Evolutionary conservation across 2,797 vertebrate species (phyloP).

Genomic region (Thaleichthys pacificus): DNA sequence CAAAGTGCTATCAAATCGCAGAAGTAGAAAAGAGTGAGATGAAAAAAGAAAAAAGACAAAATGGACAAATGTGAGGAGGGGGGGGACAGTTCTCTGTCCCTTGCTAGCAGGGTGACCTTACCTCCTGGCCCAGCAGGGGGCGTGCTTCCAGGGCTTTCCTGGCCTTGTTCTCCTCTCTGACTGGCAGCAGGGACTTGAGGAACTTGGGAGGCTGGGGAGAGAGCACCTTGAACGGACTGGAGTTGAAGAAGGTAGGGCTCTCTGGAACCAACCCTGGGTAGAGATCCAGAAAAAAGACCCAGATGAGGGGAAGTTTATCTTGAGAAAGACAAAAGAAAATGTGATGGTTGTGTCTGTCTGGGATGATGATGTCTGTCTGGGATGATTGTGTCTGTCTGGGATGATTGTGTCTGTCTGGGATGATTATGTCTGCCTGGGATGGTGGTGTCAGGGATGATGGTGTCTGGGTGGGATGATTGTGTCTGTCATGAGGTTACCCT

Average conservation of each 20-base stretch:
- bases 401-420: no score
- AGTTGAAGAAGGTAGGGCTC: slow-evolving; percentile 82
- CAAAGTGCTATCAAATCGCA: slow-evolving; percentile 10
- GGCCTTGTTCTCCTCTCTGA: slow-evolving; percentile 90
- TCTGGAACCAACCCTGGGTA: slow-evolving; percentile 78
- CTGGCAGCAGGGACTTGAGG: slow-evolving; percentile 94
- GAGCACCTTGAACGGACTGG: slow-evolving; percentile 92
- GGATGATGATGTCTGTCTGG: no score
- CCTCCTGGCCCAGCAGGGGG: slow-evolving; percentile 93
- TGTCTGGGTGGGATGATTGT: neutral
- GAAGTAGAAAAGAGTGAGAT: slow-evolving; percentile 5
- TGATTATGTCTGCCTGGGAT: no score
- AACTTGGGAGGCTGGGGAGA: slow-evolving; percentile 95
- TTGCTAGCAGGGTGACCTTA: slow-evolving; percentile 53
- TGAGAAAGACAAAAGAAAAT: no score
- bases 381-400: no score
- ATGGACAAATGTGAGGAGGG: slow-evolving; percentile 8
- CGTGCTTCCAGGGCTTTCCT: slow-evolving; percentile 84
- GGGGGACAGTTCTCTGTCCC: neutral
- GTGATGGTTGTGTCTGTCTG: no score
- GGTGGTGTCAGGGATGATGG: no score
- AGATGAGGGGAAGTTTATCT: no score
- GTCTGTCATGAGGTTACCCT: slow-evolving; percentile 53
- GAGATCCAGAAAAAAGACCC: slow-evolving; percentile 7
- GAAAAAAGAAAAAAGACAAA: slow-evolving; percentile 6